Evolutionary conservation across 1,140 invertebrate species (phyloP), one percentile per base, ranked within the genome.

Genomic region (Trypoxylus dichotomus): DNA sequence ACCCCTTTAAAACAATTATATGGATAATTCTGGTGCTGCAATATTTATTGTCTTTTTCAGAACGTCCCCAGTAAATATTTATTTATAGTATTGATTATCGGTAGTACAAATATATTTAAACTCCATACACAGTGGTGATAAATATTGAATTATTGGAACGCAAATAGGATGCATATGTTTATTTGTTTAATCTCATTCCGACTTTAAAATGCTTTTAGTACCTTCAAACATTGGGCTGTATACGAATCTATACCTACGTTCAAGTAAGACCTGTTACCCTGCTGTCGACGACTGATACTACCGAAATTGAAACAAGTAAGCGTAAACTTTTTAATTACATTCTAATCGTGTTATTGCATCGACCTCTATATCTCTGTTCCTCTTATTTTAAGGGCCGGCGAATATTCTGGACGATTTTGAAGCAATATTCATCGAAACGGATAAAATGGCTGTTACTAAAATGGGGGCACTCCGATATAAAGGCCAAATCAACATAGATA

Each of bases 381-480:
- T 13, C 37, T 73, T 32, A 13, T 37, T 73, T 73, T 32, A 1
- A 73, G 71, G 71, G 27, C 27, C 43, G 37, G 43, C 77, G 7
- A 41, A 32, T 21, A 41, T 74, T 11, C 27, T 71, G 25, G 72
- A 78, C 41, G 77, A 74, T 24, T 78, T 78, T 63, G 58, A 78
- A 74, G 15, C 71, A 3, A 74, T 78, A 32, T 78, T 37, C 42
- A 24, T 78, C 3, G 77, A 78, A 75, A 54, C 43, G 24, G 43
- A 75, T 27, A 32, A 43, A n/a, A 75, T 54, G 13, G 74, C 74
- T 24, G 47, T 54, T 25, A 75, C 27, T 24, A 75, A 27, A 54
- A 47, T 75, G 74, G 74, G 74, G 19, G 71, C 71, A 73, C 15
- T 73, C 37, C n/a, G 25, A 37, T 73, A 73, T 41, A 73, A 42